A percentile compares a stretch with the other conserved stretches of the same genome.
Evolutionary conservation across 2,797 vertebrate species (phyloP).

Genomic region (Poeciliopsis infans): DNA sequence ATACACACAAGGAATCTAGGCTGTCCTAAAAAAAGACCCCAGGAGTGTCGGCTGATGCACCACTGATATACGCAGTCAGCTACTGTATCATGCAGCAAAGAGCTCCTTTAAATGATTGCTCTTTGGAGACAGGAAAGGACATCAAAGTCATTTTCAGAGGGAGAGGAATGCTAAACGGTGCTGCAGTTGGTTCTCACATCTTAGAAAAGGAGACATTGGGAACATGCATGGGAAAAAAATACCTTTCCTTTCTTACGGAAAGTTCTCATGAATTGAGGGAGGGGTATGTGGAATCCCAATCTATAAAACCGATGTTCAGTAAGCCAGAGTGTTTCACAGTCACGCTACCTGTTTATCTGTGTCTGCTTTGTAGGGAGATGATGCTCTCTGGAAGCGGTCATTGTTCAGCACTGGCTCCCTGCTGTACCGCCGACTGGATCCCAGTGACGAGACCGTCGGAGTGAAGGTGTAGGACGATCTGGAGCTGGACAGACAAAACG

Average conservation of each 20-base stretch:
- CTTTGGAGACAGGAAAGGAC: slow-evolving; percentile 6
- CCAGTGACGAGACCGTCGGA: slow-evolving; percentile 66
- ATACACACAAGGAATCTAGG: slow-evolving; percentile 76
- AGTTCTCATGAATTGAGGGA: background rate
- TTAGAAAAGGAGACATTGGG: background rate
- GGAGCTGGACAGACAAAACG: slow-evolving; percentile 86
- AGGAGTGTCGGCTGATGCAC: slow-evolving; percentile 53
- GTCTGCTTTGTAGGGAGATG: slow-evolving; percentile 86
- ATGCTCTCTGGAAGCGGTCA: slow-evolving; percentile 83
- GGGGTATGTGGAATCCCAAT: background rate
- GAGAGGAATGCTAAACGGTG: background rate
- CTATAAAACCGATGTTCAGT: background rate
- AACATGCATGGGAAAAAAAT: background rate
- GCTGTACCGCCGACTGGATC: slow-evolving; percentile 73
- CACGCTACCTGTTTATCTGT: slow-evolving; percentile 87
- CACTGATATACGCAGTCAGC: slow-evolving; percentile 41
- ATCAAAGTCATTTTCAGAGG: background rate
- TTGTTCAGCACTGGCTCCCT: slow-evolving; percentile 81
- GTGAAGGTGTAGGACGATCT: slow-evolving; percentile 73
- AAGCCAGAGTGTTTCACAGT: background rate
- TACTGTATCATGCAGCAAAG: slow-evolving; percentile 41
- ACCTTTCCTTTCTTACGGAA: background rate
- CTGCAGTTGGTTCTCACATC: background rate
- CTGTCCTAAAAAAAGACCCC: slow-evolving; percentile 79
- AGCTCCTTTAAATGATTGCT: slow-evolving; percentile 15